Evolutionary conservation across 2,888 invertebrate genomes (phyloP).

Genomic region (Seladonia tumulorum): DNA sequence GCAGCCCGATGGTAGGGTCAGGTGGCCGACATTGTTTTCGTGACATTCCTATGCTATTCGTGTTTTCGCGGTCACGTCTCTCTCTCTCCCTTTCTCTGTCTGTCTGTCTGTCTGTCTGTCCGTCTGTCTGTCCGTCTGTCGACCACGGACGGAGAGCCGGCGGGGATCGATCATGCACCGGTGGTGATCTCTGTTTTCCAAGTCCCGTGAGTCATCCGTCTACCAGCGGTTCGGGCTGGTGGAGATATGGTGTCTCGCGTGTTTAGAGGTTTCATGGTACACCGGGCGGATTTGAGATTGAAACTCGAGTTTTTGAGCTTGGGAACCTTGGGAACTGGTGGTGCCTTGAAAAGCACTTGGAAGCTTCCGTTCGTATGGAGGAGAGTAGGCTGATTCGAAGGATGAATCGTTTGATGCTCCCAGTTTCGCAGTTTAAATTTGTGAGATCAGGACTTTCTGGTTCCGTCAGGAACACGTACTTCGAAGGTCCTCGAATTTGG

Average conservation of each 20-base stretch:
- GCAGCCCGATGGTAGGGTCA: slow-evolving; percentile 53
- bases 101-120: slow-evolving; percentile 16
- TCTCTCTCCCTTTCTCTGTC: slow-evolving; percentile 22
- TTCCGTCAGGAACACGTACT: no score
- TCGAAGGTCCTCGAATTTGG: no score
- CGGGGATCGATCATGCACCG: slow-evolving; percentile 49
- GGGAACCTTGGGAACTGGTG: not conserved
- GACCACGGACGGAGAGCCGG: not conserved
- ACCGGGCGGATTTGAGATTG: not conserved
- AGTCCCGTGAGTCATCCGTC: slow-evolving; percentile 38
- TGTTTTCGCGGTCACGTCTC: slow-evolving; percentile 60
- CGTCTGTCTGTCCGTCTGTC: slow-evolving; percentile 4
- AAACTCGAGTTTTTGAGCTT: not conserved
- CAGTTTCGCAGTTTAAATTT: no score
- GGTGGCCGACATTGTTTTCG: slow-evolving; percentile 72
- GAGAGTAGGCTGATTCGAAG: no score
- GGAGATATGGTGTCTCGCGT: not conserved
- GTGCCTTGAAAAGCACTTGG: no score
- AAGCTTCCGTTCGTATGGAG: no score
- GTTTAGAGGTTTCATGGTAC: not conserved
- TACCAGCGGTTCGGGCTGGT: not conserved
- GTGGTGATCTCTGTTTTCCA: slow-evolving; percentile 48
- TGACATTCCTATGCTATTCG: slow-evolving; percentile 64
- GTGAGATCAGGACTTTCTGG: no score
- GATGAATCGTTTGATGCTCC: no score